These are phyloP conservation scores for Cantharis nigra DNA, from an alignment of 2,888 invertebrate species.

Conservation along the genomic window DNA sequence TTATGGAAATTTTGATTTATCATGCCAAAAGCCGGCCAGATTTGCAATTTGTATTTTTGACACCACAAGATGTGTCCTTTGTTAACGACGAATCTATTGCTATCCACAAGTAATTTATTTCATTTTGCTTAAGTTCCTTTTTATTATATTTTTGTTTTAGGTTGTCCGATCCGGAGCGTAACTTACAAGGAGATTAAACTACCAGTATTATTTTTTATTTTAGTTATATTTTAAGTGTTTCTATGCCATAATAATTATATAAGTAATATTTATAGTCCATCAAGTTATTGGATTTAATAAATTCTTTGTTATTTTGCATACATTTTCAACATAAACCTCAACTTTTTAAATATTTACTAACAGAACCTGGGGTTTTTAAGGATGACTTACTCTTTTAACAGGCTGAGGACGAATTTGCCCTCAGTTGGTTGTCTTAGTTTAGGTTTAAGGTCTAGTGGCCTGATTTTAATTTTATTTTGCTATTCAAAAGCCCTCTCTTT, in stretches of 20 bases:
- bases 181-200: not conserved
- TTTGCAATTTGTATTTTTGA: constrained; percentile 87
- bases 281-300: not conserved
- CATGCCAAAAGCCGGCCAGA: constrained; percentile 70
- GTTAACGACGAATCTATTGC: constrained; percentile 44
- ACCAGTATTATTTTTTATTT: not conserved
- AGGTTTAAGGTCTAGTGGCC: too few relatives aligned
- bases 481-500: too few relatives aligned
- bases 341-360: too few relatives aligned
- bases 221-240: not conserved
- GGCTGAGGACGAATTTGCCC: too few relatives aligned
- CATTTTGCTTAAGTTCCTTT: not conserved
- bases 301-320: not conserved
- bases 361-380: too few relatives aligned
- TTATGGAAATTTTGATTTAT: constrained; percentile 76
- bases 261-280: not conserved
- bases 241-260: not conserved
- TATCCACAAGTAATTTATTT: constrained; percentile 43
- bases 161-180: not conserved
- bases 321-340: too few relatives aligned
- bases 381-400: too few relatives aligned
- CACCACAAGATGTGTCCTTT: constrained; percentile 78
- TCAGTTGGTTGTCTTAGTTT: too few relatives aligned
- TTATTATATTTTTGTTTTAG: constrained; percentile 2
- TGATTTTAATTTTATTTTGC: too few relatives aligned